Evolutionary conservation across 2,797 vertebrate species (phyloP).

Genomic region (Rhinella marina): DNA sequence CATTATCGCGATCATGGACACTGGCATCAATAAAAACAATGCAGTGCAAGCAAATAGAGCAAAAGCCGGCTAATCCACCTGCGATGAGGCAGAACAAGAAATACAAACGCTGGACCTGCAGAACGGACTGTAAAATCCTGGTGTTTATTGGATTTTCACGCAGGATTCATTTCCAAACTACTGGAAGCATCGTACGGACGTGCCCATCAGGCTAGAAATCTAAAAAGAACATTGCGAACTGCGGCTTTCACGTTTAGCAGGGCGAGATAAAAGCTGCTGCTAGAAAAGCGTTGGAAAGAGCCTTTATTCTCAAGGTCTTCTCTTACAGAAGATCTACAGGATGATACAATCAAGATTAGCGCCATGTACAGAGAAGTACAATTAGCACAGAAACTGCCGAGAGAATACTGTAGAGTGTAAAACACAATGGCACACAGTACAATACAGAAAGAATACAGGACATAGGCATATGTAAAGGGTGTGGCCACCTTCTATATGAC

Average conservation of each 20-base stretch:
- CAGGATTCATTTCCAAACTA: too few relatives aligned
- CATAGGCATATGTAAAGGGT: too few relatives aligned
- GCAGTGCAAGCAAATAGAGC: background rate
- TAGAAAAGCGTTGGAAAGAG: too few relatives aligned
- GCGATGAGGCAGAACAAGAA: too few relatives aligned
- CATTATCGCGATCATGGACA: background rate
- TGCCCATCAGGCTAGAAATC: too few relatives aligned
- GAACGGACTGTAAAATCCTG: too few relatives aligned
- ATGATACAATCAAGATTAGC: background rate
- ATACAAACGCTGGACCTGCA: too few relatives aligned
- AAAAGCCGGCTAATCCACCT: background rate
- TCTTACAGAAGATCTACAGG: background rate
- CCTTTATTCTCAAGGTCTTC: background rate
- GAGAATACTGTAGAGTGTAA: background rate
- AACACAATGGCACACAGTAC: background rate
- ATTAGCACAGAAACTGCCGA: background rate
- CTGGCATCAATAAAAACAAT: background rate
- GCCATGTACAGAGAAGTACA: background rate
- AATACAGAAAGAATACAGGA: too few relatives aligned
- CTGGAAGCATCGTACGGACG: background rate
- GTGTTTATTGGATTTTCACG: too few relatives aligned
- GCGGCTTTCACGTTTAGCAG: background rate
- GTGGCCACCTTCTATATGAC: too few relatives aligned
- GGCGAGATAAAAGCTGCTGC: too few relatives aligned
- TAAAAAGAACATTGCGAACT: background rate